Evolutionary conservation across 2,113 vertebrate genomes (phyloP).

Genomic region (Laticauda colubrina): DNA sequence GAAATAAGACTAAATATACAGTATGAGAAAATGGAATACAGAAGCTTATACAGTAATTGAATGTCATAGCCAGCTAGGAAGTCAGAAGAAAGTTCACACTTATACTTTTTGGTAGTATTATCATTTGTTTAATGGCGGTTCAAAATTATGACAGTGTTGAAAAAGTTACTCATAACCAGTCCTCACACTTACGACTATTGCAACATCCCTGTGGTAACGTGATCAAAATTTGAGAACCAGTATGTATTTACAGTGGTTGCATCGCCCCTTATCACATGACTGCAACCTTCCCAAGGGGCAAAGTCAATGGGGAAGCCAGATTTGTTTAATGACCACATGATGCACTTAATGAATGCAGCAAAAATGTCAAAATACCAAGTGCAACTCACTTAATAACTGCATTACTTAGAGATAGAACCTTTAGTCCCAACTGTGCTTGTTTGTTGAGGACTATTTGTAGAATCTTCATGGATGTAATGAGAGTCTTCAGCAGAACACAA

Average conservation of each 20-base stretch:
- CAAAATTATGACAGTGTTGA: neutral
- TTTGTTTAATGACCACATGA: neutral
- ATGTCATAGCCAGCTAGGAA: neutral
- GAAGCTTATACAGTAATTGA: neutral
- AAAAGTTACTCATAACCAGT: neutral
- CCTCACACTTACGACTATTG: neutral
- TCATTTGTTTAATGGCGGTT: neutral
- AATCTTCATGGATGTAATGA: neutral
- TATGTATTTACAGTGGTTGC: neutral
- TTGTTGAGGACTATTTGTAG: neutral
- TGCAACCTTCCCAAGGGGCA: neutral
- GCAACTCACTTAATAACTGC: neutral
- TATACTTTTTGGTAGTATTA: neutral
- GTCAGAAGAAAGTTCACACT: neutral
- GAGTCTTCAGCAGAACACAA: neutral
- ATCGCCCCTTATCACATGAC: neutral
- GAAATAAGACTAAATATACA: neutral
- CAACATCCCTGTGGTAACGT: neutral
- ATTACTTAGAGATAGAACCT: neutral
- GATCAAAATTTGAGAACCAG: neutral
- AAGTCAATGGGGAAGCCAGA: neutral
- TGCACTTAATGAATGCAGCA: neutral
- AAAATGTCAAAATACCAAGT: neutral
- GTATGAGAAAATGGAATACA: neutral
- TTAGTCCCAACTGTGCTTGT: neutral